Evolutionary conservation across 2,797 vertebrate species (phyloP), one percentile per base, ranked within the genome.

Genomic region (Sternarchorhynchus goeldii): DNA sequence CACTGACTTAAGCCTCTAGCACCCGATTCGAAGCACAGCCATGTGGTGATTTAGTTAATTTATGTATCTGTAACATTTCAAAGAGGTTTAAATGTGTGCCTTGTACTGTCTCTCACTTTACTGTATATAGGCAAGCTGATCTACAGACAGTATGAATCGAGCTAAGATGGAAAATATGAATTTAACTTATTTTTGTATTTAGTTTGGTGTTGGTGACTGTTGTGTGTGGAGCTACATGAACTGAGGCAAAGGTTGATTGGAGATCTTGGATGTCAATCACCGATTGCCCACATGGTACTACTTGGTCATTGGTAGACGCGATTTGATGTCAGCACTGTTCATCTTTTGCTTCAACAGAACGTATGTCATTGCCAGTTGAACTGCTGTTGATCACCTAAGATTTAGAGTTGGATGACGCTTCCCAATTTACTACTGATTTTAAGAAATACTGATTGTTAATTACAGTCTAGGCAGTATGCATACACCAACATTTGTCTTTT

Each of bases 41-140:
- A 87, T 87, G 84, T 83, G 85, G 65, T 63, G 18, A 83, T 79
- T 25, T 89, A 63, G 76, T 85, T 91, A 92, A 91, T 93, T 93
- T 93, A 92, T 92, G 90, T 88, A 88, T 90, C 86, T 89, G 89
- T 91, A 88, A 90, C 86, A 85, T 88, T 86, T 89, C 88, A 86
- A 83, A 82, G 74, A 90, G 85, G 86, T 90, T 91, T 89, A 92
- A 91, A 94, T 93, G 93, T 94, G 95, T 98, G 96, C 97, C 96
- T 97, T 96, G 93, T 95, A 94, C 93, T 95, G 94, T 96, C 92
- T 91, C 87, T 90, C 89, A 94, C 93, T 94, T 94, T 93, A 94
- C 92, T 94, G 90, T 92, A 93, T 92, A 90, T 91, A 93, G 82
- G 85, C 89, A 91, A 90, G 89, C 88, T 85, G 87, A 90, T 85